Percentiles rank a stretch among this genome's conserved stretches.
Evolutionary conservation across 2,113 vertebrate species (phyloP).

Genomic region (Tretioscincus oriximinensis): DNA sequence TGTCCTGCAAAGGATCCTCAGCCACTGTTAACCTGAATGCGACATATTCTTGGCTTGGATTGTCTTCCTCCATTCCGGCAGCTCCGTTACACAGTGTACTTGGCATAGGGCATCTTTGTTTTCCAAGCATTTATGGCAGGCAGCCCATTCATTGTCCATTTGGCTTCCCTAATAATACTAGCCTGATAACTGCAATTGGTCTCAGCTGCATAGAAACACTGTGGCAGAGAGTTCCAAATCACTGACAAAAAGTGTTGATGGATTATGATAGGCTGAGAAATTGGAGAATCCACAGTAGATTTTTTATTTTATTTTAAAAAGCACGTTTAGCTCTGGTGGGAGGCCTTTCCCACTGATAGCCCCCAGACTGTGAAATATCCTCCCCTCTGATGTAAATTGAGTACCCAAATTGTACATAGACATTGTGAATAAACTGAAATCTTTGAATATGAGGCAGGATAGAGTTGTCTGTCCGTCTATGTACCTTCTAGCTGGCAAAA

Average conservation of each 20-base stretch:
- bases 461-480: too few relatives aligned
- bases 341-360: too few relatives aligned
- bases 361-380: too few relatives aligned
- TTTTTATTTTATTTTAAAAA: background rate
- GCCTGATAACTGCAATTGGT: constrained; percentile 35
- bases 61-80: constrained; percentile 48
- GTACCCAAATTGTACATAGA: too few relatives aligned
- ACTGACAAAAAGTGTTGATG: background rate
- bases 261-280: background rate
- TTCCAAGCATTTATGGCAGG: constrained; percentile 55
- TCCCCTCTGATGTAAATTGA: too few relatives aligned
- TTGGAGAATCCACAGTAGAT: background rate
- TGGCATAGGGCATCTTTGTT: constrained; percentile 50
- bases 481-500: too few relatives aligned
- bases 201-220: constrained; percentile 7
- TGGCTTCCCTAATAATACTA: constrained; percentile 44
- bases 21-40: constrained; percentile 55
- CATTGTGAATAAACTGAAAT: too few relatives aligned
- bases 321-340: background rate
- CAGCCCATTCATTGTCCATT: constrained; percentile 51
- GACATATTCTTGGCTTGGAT: constrained; percentile 59
- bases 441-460: too few relatives aligned
- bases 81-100: constrained; percentile 62
- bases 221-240: constrained; percentile 3
- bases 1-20: constrained; percentile 35